Evolutionary conservation across 2,888 invertebrate genomes (phyloP).

Genomic region (Microplitis deprimator): DNA sequence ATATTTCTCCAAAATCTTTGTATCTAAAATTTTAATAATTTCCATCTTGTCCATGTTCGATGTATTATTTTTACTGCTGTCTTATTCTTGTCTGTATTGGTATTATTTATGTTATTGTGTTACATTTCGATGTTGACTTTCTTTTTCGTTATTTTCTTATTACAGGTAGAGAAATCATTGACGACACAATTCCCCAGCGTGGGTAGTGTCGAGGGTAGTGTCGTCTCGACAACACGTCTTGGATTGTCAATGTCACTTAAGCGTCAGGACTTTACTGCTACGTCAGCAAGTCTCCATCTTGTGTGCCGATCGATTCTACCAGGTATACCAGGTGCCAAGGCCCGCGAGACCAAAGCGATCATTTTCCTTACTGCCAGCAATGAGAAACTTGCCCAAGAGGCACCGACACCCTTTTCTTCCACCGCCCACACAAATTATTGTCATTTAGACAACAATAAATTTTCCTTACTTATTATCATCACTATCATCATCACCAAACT

Average conservation of each 20-base stretch:
- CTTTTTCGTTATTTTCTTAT: background rate
- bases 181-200: constrained; percentile 54
- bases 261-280: constrained; percentile 61
- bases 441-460: background rate
- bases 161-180: constrained; percentile 57
- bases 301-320: constrained; percentile 62
- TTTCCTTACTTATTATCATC: background rate
- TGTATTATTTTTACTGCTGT: too few relatives aligned
- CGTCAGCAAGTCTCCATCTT: constrained; percentile 56
- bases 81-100: too few relatives aligned
- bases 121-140: background rate
- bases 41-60: too few relatives aligned
- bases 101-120: too few relatives aligned
- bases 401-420: constrained; percentile 55
- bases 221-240: constrained; percentile 58
- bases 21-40: too few relatives aligned
- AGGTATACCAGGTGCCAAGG: constrained; percentile 54
- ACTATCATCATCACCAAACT: background rate
- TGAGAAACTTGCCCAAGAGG: constrained; percentile 66
- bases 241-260: constrained; percentile 59
- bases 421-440: background rate
- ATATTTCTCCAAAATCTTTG: too few relatives aligned
- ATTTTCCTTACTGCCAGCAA: constrained; percentile 66
- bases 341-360: constrained; percentile 55
- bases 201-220: constrained; percentile 50